Evolutionary conservation across 2,797 vertebrate species (phyloP), one percentile per base, ranked within the genome.

Genomic region (Synanceia verrucosa): DNA sequence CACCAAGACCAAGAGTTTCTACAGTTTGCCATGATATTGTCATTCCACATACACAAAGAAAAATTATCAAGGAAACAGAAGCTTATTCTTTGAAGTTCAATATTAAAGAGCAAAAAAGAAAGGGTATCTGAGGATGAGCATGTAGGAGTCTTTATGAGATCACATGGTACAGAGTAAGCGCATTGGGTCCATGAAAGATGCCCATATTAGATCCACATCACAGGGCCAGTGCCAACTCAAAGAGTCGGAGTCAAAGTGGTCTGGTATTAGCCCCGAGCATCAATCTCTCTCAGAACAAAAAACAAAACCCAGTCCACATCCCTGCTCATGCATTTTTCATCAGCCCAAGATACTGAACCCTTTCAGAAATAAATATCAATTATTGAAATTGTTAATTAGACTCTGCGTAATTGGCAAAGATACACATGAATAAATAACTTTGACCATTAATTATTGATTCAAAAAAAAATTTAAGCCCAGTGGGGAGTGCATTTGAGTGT

Each of bases 341-440:
- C 81, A 90, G 78, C 86, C 83, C 83, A 78, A 89, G 89, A 93
- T 91, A 92, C 86, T 41, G 64, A 91, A 80, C 79, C 75, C 92
- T 94, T 92, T 94, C 86, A 92, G 91, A 94, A 94, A 94, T 91
- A 91, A 94, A 94, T 94, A 95, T 95, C 93, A 94, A 95, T 95
- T 93, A 95, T 95, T 94, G 93, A 95, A 94, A 93, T 88, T 91
- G 90, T 94, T 95, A 94, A 94, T 94, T 94, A 94, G 92, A 90
- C 61, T 21, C 81, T 79, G 70, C 81, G 77, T 93, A 95, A 94
- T 94, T 93, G 91, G 91, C 73, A 61, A 93, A 92, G 92, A 94
- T 91, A 86, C 73, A 91, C 89, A 94, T 94, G 90, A 94, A 95
- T 94, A 94, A 93, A 93, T 94, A 92, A 93, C 86, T 83, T 76